Evolutionary conservation across 2,797 vertebrate genomes (phyloP), one percentile per base, ranked within the genome.

Genomic region (Picus viridis): DNA sequence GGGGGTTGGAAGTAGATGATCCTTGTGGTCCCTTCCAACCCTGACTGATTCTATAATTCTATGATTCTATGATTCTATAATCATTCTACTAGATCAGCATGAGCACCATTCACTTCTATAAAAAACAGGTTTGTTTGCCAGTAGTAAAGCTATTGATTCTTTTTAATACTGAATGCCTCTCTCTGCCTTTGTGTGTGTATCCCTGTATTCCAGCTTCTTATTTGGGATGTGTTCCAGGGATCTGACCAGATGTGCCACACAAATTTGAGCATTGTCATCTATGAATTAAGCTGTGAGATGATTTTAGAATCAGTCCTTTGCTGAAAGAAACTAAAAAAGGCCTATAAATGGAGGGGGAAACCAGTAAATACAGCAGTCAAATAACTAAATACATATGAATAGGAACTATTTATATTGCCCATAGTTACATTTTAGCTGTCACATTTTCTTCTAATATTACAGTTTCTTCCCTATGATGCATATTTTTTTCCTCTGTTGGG

Each of bases 401-500:
- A 67, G 76, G 23, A 78, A 51, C 6, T 51, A 51, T 23, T 89
- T 59, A 15, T 72, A 19, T 3, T 81, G 19, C 73, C 9, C 4
- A 2, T 54, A 65, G 16, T 24, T 16, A 34, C 5, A 4, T n/a
- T 69, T 88, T 73, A 88, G 7, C 8, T 76, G 81, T 61, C 29
- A 81, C 63, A 45, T 76, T 75, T 2, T 79, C 78, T 54, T 71
- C 29, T 71, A 20, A 57, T 82, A 78, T 57, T 84, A 4, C 9
- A 29, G 1, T 61, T 93, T 4, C 41, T 88, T 89, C 75, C 30
- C 91, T 79, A 62, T 22, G 11, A 6, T 68, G 8, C 16, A 24
- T 82, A 14, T 41, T 41, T 94, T 88, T 71, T 72, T 88, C 79
- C 54, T 90, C 41, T 88, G 11, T 49, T 70, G 64, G 22, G 88